A percentile compares a stretch with the other conserved stretches of the same genome.
These are phyloP conservation scores for Magallana gigas DNA, from an alignment of 1,140 invertebrate species.

Conservation along the genomic window DNA sequence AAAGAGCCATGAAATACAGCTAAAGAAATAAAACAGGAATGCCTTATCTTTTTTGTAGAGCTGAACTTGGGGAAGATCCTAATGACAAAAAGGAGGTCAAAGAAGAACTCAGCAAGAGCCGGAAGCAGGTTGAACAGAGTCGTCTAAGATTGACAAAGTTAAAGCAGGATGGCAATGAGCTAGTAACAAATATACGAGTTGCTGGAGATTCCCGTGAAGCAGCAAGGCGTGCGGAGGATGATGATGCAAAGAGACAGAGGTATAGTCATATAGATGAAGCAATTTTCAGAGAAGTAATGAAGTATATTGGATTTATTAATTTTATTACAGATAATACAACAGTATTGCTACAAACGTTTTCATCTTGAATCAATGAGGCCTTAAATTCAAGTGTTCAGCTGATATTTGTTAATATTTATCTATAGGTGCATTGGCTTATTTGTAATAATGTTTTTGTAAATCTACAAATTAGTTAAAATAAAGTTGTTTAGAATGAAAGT, in stretches of 20 bases:
- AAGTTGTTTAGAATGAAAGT: no score
- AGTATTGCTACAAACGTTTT: no score
- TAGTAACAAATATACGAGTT: constrained; percentile 78
- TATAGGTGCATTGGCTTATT: no score
- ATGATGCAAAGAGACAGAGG: constrained; percentile 74
- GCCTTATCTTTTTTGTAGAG: constrained; percentile 64
- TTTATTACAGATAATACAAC: no score
- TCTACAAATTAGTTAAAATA: no score
- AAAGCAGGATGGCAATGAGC: constrained; percentile 77
- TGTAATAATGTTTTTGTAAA: no score
- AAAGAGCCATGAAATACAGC: no score
- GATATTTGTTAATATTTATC: no score
- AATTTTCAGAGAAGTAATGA: not conserved
- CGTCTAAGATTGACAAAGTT: constrained; percentile 76
- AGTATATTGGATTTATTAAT: no score
- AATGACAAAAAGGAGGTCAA: constrained; percentile 75
- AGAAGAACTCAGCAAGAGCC: constrained; percentile 77
- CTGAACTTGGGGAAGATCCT: constrained; percentile 74
- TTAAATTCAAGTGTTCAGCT: no score
- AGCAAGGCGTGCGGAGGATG: constrained; percentile 74
- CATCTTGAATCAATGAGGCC: no score
- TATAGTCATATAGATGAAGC: constrained; percentile 45
- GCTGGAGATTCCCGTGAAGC: constrained; percentile 78
- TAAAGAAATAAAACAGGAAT: no score
- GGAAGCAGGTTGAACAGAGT: constrained; percentile 78